Evolutionary conservation across 2,888 invertebrate genomes (phyloP), one percentile per base, ranked within the genome.

Genomic region (Adelognathus sp.): DNA sequence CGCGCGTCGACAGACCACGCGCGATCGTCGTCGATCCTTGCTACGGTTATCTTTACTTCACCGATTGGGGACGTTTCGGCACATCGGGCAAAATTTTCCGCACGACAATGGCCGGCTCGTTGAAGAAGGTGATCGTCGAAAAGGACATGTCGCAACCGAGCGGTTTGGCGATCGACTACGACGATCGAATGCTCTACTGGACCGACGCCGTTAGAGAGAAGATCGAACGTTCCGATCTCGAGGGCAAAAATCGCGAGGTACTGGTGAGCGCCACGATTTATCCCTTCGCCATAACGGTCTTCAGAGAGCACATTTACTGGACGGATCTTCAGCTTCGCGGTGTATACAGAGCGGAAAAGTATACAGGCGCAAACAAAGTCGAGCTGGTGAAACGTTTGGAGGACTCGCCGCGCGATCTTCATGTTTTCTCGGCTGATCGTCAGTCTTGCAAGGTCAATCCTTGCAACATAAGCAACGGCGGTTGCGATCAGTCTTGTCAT

Each of bases 1-100:
- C 98, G 0, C 93, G 97, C 85, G 99, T 98, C 0, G 98, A 98
- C 89, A 93, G 98, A 74, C 99, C 99, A 0, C 93, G 98, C 85
- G 98, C 99, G 0, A 97, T 99, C 71, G 98, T 98, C 0, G 94
- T 99, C 0, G 98, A 99, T 92, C 99, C 99, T 0, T 99, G 99
- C 92, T 97, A 97, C 88, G 99, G 98, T 11, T 96, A 97, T 0
- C 92, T 99, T 14, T 99, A 97, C 92, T 99, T 96, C 92, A 98
- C 98, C 0, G 99, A 99, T 89, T 98, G 98, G 98, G 98, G 98
- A 11, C 94, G 97, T 78, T 98, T 97, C 88, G 98, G 98, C 3
- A 97, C 97, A 0, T 96, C 97, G 0, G 98, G 98, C 0, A 98
- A 98, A 91, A 99, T 99, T 71, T 98, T 97, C 91, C 94, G 97